Evolutionary conservation across 2,888 invertebrate species (phyloP).

Genomic region (Drosophila fungiperda): DNA sequence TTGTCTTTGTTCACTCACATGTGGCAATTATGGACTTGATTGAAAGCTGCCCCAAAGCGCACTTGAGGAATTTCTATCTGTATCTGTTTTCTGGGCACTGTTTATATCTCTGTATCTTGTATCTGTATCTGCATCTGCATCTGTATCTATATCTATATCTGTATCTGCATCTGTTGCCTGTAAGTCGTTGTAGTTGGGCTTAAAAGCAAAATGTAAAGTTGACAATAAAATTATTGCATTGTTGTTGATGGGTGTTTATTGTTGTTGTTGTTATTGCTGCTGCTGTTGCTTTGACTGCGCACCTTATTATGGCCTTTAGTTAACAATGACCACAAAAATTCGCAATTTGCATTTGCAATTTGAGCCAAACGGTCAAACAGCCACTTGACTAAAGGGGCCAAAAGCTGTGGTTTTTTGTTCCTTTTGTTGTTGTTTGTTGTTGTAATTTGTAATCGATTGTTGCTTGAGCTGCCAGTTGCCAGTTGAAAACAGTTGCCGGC

Average conservation of each 20-base stretch:
- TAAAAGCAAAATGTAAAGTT: slow-evolving; percentile 61
- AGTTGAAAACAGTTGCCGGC: slow-evolving; percentile 37
- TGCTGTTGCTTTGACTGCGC: slow-evolving; percentile 34
- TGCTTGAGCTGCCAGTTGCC: slow-evolving; percentile 23
- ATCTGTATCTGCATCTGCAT: slow-evolving; percentile 1
- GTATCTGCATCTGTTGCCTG: slow-evolving; percentile 18
- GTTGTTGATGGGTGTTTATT: slow-evolving; percentile 46
- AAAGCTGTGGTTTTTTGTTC: slow-evolving; percentile 30
- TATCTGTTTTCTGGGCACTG: slow-evolving; percentile 2
- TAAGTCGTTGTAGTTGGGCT: slow-evolving; percentile 24
- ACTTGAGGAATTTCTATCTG: not conserved
- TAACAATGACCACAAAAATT: slow-evolving; percentile 80
- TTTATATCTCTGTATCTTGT: slow-evolving; percentile 10
- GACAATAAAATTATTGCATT: slow-evolving; percentile 75
- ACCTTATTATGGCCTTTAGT: slow-evolving; percentile 73
- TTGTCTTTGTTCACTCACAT: slow-evolving; percentile 34
- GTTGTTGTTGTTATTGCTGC: slow-evolving; percentile 30
- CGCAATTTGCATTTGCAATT: slow-evolving; percentile 76
- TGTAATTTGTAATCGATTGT: slow-evolving; percentile 43
- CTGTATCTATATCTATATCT: slow-evolving; percentile 12
- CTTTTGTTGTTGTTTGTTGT: slow-evolving; percentile 15
- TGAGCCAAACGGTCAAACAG: slow-evolving; percentile 61
- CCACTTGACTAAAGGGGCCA: slow-evolving; percentile 55
- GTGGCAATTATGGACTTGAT: slow-evolving; percentile 31
- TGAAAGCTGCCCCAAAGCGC: slow-evolving; percentile 38